phyloP scores from a whole-genome alignment of 2,888 invertebrate genomes.

The Eulithis prunata region DNA sequence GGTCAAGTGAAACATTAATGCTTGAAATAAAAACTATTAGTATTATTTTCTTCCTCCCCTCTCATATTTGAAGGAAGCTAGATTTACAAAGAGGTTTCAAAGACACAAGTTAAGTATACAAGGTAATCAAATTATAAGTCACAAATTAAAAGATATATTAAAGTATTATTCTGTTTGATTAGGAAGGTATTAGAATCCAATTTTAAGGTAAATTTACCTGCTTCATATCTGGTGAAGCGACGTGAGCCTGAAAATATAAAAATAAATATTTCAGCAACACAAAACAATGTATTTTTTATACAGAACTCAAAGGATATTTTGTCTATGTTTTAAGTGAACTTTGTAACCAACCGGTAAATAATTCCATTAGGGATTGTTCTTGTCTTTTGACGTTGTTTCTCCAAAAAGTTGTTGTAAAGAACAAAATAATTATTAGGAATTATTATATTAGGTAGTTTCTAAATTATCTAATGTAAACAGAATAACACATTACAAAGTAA shows the following conservation, averaged over 20 bases:
- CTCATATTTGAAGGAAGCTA: too few species aligned
- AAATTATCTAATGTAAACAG: background rate
- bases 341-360: conserved; percentile 20
- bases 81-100: too few species aligned
- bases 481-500: background rate
- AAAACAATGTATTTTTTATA: background rate
- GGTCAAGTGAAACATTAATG: too few species aligned
- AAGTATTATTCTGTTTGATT: too few species aligned
- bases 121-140: too few species aligned
- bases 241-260: conserved; percentile 75
- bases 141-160: too few species aligned
- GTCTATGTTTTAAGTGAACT: conserved; percentile 10
- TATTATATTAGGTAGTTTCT: background rate
- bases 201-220: conserved; percentile 65
- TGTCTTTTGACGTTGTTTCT: conserved; percentile 24
- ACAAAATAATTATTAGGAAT: too few species aligned
- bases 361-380: conserved; percentile 27
- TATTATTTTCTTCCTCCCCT: too few species aligned
- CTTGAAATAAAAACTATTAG: too few species aligned
- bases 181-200: background rate
- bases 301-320: background rate
- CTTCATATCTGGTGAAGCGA: conserved; percentile 82
- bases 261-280: conserved; percentile 2
- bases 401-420: conserved; percentile 6
- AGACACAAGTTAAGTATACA: too few species aligned